phyloP scores from a whole-genome alignment of 2,888 invertebrate genomes.

The Meteorus cinctellus region DNA sequence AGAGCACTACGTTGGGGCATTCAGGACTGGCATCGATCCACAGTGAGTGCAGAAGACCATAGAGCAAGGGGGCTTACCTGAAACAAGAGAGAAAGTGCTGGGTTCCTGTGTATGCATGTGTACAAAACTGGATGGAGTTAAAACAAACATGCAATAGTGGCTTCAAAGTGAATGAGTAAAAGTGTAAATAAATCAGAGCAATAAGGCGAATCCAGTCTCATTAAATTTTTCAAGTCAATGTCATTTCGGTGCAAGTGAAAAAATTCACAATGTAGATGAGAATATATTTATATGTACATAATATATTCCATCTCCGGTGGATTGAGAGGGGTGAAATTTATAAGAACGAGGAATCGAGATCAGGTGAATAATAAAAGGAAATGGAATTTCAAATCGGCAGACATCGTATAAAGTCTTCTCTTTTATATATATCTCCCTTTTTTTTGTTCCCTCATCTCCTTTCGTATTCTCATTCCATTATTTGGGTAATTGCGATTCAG shows the following conservation, averaged over 20 bases:
- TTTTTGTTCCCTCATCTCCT: background rate
- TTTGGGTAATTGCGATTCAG: slow-evolving; percentile 51
- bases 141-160: slow-evolving; percentile 47
- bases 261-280: slow-evolving; percentile 2
- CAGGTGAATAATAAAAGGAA: slow-evolving; percentile 59
- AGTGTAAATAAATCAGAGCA: slow-evolving; percentile 33
- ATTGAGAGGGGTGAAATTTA: slow-evolving; percentile 36
- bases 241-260: background rate
- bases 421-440: background rate
- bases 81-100: slow-evolving; percentile 61
- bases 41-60: slow-evolving; percentile 46
- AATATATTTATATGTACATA: background rate
- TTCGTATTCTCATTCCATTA: slow-evolving; percentile 38
- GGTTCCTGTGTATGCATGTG: slow-evolving; percentile 48
- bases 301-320: slow-evolving; percentile 5
- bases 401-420: background rate
- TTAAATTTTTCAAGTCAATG: slow-evolving; percentile 30
- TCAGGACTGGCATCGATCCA: slow-evolving; percentile 38
- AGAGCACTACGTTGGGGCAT: slow-evolving; percentile 50
- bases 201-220: slow-evolving; percentile 27
- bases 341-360: slow-evolving; percentile 48
- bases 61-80: slow-evolving; percentile 63
- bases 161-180: slow-evolving; percentile 44
- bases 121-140: slow-evolving; percentile 39
- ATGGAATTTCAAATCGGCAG: slow-evolving; percentile 62